Evolutionary conservation across 1,140 invertebrate genomes (phyloP).

Genomic region (Microplitis mediator): DNA sequence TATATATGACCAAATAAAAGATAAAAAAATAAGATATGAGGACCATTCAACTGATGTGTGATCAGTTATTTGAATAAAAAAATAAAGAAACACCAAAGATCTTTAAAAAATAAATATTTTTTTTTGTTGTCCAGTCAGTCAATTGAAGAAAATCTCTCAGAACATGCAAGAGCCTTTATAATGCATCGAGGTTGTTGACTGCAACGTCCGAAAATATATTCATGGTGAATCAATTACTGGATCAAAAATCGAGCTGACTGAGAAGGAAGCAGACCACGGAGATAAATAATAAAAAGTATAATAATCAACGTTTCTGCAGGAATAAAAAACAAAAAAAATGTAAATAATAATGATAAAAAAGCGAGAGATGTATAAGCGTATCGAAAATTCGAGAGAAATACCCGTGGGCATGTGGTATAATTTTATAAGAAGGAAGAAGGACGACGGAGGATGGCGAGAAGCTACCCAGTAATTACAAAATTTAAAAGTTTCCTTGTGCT

Average conservation of each 20-base stretch:
- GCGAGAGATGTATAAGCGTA: not conserved
- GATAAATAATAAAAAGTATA: conserved; percentile 1
- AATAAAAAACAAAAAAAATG: not conserved
- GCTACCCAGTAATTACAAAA: conserved; percentile 29
- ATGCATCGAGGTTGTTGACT: conserved; percentile 7
- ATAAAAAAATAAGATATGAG: not conserved
- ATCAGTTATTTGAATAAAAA: too few species aligned
- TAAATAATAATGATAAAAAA: not conserved
- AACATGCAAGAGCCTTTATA: not conserved
- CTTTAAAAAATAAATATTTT: not conserved
- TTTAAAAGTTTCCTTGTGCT: conserved; percentile 20
- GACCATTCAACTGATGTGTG: too few species aligned
- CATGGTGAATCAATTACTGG: conserved; percentile 18
- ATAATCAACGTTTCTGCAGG: not conserved
- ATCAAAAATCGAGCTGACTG: not conserved
- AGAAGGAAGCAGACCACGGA: not conserved
- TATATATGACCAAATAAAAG: not conserved
- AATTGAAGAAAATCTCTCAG: too few species aligned
- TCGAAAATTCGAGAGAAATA: not conserved
- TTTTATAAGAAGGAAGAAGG: not conserved
- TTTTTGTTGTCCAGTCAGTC: not conserved
- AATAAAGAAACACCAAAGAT: not conserved
- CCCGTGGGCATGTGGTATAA: not conserved
- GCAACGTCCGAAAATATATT: conserved; percentile 1
- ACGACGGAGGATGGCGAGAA: not conserved